Conservation (phyloP, 53 echinoderm and acorn worm species). For the Antedon mediterranea region DNA sequence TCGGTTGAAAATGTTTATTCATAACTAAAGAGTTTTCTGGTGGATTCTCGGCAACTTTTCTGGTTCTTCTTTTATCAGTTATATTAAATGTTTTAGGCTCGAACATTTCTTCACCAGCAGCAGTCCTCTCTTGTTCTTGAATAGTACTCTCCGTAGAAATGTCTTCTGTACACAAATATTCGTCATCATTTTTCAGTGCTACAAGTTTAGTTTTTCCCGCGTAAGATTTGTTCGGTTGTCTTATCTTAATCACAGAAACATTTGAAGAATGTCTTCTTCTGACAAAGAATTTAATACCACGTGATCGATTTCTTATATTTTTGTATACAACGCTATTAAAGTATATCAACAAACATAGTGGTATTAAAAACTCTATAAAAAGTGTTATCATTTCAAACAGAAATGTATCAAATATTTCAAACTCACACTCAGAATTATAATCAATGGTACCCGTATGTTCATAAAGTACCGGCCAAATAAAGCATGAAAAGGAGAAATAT, state of each 20-base stretch:
- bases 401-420: background rate
- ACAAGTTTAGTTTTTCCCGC: background rate
- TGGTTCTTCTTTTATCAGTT: no score
- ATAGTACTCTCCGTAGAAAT: no score
- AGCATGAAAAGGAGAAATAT: background rate
- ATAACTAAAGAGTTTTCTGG: background rate
- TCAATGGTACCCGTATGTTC: background rate
- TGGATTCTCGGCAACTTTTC: no score
- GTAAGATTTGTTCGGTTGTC: background rate
- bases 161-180: no score
- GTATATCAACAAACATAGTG: background rate
- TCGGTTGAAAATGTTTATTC: background rate
- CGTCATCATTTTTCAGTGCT: no score
- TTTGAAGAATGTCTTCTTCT: background rate
- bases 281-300: background rate
- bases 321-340: background rate
- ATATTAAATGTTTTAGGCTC: no score
- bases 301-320: background rate
- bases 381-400: background rate
- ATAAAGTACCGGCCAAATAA: background rate
- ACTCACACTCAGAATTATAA: background rate
- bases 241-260: background rate
- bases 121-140: no score
- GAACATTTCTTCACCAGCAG: no score
- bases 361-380: background rate